Evolutionary conservation across 2,113 vertebrate species (phyloP).

Genomic region (Siniperca knerii): DNA sequence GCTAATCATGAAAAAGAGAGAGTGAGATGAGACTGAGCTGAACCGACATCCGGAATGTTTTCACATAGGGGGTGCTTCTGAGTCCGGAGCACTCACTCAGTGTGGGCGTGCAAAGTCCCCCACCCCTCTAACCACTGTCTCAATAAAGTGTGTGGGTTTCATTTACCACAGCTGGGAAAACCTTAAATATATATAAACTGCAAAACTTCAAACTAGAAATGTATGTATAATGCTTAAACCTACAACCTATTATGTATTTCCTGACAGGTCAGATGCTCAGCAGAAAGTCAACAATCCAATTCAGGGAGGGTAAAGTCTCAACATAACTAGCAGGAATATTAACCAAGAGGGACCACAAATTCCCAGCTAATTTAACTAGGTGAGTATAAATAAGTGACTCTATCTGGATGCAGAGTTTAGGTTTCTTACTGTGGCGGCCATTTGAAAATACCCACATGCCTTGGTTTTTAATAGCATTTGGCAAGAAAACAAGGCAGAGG

Average conservation of each 20-base stretch:
- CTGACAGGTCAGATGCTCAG: neutral
- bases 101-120: constrained; percentile 53
- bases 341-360: neutral
- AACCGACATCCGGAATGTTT: constrained; percentile 73
- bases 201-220: neutral
- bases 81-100: constrained; percentile 37
- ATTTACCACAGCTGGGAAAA: neutral
- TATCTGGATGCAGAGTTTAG: neutral
- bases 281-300: neutral
- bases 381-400: neutral
- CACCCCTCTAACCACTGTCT: neutral
- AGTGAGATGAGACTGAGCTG: constrained; percentile 61
- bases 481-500: neutral
- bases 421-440: neutral
- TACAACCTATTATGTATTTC: neutral
- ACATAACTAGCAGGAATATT: neutral
- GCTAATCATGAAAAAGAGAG: constrained; percentile 29
- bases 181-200: too few species aligned
- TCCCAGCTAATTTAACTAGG: too few species aligned
- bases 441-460: neutral
- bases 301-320: constrained; percentile 6
- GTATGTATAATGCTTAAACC: too few species aligned
- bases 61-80: constrained; percentile 59
- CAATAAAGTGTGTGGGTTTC: neutral
- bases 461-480: neutral